These are phyloP conservation scores for Leptinotarsa tumamoca DNA, from an alignment of 2,888 invertebrate genomes.

Conservation along the genomic window DNA sequence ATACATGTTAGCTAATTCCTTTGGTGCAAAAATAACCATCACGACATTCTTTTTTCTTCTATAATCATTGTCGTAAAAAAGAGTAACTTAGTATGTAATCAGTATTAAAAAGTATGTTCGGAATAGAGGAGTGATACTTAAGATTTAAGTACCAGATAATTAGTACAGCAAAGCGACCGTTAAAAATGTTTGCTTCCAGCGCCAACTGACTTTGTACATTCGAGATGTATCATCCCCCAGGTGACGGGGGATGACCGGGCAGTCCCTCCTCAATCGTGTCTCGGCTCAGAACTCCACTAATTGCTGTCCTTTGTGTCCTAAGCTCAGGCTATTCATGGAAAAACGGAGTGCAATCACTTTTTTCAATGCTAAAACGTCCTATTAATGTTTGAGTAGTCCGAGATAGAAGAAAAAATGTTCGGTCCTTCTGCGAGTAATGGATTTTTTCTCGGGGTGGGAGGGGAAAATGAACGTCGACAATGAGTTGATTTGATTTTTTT, in stretches of 20 bases:
- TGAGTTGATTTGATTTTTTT: background rate
- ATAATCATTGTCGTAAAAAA: background rate
- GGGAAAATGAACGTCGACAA: background rate
- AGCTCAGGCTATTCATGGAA: constrained; percentile 41
- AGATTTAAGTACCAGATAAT: constrained; percentile 10
- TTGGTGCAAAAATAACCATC: no score
- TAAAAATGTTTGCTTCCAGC: background rate
- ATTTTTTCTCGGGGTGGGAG: background rate
- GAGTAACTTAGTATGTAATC: background rate
- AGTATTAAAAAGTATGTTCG: background rate
- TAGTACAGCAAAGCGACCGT: background rate
- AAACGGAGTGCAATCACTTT: constrained; percentile 49
- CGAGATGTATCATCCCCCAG: background rate
- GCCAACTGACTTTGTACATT: background rate
- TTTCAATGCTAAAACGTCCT: constrained; percentile 49
- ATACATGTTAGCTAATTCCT: no score
- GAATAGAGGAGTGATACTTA: background rate
- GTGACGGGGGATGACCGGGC: constrained; percentile 24
- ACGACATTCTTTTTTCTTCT: no score
- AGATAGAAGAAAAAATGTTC: constrained; percentile 6
- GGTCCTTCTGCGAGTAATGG: constrained; percentile 12
- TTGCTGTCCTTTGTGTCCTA: constrained; percentile 46
- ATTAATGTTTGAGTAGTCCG: constrained; percentile 51
- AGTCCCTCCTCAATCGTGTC: constrained; percentile 42
- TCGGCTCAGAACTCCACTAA: constrained; percentile 41